A percentile compares a stretch with the other conserved stretches of the same genome.
phyloP scores from a whole-genome alignment of 2,888 invertebrate species.

The Sphaeridia pumilis region DNA sequence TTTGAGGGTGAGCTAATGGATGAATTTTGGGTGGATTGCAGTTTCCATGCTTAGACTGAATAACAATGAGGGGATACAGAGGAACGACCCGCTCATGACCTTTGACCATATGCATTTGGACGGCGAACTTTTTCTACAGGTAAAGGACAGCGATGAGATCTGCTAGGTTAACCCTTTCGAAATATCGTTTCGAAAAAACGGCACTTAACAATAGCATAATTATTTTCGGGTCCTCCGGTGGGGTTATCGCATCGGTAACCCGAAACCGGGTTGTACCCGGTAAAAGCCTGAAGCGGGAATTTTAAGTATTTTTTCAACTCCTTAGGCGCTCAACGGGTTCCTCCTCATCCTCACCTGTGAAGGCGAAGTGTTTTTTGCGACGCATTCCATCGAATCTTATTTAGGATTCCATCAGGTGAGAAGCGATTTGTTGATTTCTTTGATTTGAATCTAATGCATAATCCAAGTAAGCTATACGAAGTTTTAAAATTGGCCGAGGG shows the following conservation, averaged over 20 bases:
- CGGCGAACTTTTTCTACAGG: slow-evolving; percentile 92
- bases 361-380: slow-evolving; percentile 98
- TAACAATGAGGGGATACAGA: slow-evolving; percentile 53
- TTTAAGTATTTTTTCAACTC: too few relatives aligned
- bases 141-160: too few relatives aligned
- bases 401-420: slow-evolving; percentile 99
- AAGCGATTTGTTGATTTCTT: too few relatives aligned
- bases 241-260: too few relatives aligned
- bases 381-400: slow-evolving; percentile 98
- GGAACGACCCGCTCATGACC: slow-evolving; percentile 57
- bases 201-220: too few relatives aligned
- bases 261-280: too few relatives aligned
- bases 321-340: slow-evolving; percentile 99
- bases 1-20: slow-evolving; percentile 10
- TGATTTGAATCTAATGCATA: slow-evolving; percentile 8
- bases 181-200: too few relatives aligned
- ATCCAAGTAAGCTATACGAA: too few relatives aligned
- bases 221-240: too few relatives aligned
- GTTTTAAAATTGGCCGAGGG: too few relatives aligned
- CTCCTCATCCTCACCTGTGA: slow-evolving; percentile 97
- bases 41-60: slow-evolving; percentile 92
- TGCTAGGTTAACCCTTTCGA: too few relatives aligned
- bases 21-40: slow-evolving; percentile 43
- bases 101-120: slow-evolving; percentile 84
- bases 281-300: too few relatives aligned